Percentiles rank a stretch among this genome's conserved stretches.
Conservation (phyloP, 2,113 vertebrate species). For the Phaethon lepturus region DNA sequence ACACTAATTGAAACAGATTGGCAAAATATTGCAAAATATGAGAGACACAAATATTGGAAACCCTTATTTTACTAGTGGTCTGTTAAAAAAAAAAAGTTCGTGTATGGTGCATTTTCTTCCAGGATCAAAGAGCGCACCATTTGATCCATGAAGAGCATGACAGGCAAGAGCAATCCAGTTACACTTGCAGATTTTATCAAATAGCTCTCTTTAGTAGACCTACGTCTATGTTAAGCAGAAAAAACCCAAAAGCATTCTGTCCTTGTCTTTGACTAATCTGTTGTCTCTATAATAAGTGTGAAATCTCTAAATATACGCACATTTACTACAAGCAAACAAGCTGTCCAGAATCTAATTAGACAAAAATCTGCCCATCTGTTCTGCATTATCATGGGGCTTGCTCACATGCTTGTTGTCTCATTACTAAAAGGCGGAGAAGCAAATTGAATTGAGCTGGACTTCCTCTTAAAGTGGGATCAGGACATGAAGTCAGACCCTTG, state of each 20-base stretch:
- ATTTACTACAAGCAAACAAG: conserved; percentile 74
- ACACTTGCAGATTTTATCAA: conserved; percentile 22
- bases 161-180: conserved; percentile 30
- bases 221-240: not conserved
- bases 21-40: not conserved
- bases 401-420: conserved; percentile 74
- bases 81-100: not conserved
- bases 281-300: conserved; percentile 78
- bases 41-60: not conserved
- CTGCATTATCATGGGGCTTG: conserved; percentile 78
- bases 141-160: not conserved
- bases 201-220: not conserved
- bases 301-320: conserved; percentile 77
- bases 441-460: conserved; percentile 85
- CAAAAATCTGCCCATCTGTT: conserved; percentile 86
- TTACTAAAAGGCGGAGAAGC: conserved; percentile 80
- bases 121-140: not conserved
- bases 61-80: not conserved
- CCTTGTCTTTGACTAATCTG: conserved; percentile 62
- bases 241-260: not conserved
- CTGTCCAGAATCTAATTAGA: conserved; percentile 83
- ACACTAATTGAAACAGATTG: not conserved
- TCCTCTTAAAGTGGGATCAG: conserved; percentile 79
- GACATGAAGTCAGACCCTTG: conserved; percentile 85
- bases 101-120: not conserved